phyloP scores from a whole-genome alignment of 1,140 invertebrate species.

The Drosophila repleta region DNA sequence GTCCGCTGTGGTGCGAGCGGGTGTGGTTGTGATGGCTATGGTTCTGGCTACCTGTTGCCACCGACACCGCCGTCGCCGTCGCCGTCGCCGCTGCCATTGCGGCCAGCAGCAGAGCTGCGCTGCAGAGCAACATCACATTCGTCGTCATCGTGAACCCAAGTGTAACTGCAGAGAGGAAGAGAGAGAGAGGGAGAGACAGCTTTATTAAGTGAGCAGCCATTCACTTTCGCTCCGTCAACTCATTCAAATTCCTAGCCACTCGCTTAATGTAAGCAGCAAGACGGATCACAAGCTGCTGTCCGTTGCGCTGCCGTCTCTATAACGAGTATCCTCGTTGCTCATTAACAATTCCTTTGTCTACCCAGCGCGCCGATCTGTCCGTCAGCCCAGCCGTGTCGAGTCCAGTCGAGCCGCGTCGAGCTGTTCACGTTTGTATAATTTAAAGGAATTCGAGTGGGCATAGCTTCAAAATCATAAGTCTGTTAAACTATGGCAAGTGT shows the following conservation, averaged over 20 bases:
- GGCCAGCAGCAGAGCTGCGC: too few relatives aligned
- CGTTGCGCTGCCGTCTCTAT: constrained; percentile 18
- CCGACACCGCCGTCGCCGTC: constrained; percentile 8
- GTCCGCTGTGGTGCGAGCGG: constrained; percentile 38
- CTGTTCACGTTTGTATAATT: not conserved
- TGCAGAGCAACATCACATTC: too few relatives aligned
- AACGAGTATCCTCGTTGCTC: constrained; percentile 37
- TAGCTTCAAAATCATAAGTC: not conserved
- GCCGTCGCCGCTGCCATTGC: too few relatives aligned
- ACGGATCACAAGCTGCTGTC: constrained; percentile 55
- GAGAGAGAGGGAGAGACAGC: too few relatives aligned
- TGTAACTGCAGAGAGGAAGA: constrained; percentile 42
- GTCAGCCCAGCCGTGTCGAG: constrained; percentile 4
- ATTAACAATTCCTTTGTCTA: constrained; percentile 72
- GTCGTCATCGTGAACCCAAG: too few relatives aligned
- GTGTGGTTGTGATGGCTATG: constrained; percentile 29
- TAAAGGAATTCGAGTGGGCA: not conserved
- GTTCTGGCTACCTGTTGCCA: constrained; percentile 53
- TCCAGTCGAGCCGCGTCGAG: too few relatives aligned
- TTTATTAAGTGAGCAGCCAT: constrained; percentile 61
- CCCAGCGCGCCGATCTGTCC: constrained; percentile 59
- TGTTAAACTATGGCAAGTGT: constrained; percentile 3
- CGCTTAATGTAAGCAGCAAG: constrained; percentile 73
- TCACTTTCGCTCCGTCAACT: constrained; percentile 48
- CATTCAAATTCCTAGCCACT: constrained; percentile 72